A percentile compares a stretch with the other conserved stretches of the same genome.
Evolutionary conservation across 2,888 invertebrate species (phyloP).

Genomic region (Philereme transversata): DNA sequence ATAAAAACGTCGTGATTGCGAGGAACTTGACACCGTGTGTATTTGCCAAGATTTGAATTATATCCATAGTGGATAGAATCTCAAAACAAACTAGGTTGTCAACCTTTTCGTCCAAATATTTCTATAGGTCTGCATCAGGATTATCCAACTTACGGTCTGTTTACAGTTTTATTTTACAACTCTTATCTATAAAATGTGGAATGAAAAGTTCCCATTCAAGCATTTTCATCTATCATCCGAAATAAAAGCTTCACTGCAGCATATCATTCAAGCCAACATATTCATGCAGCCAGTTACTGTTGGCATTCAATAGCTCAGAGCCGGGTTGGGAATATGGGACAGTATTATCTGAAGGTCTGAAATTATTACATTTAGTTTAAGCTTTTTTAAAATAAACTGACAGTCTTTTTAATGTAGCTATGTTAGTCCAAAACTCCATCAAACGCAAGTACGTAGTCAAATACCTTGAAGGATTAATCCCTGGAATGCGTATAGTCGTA

Average conservation of each 20-base stretch:
- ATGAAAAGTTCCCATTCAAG: slow-evolving; percentile 34
- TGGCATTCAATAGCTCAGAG: slow-evolving; percentile 7
- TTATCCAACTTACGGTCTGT: slow-evolving; percentile 2
- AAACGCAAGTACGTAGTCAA: too few relatives aligned
- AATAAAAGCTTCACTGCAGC: slow-evolving; percentile 35
- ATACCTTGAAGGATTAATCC: too few relatives aligned
- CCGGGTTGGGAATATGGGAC: background rate
- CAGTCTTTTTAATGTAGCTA: too few relatives aligned
- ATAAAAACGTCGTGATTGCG: too few relatives aligned
- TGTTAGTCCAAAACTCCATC: too few relatives aligned
- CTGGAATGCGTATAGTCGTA: too few relatives aligned
- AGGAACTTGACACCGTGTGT: too few relatives aligned
- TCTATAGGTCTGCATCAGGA: background rate
- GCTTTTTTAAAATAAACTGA: too few relatives aligned
- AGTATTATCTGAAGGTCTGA: too few relatives aligned
- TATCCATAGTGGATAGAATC: background rate
- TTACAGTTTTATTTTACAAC: slow-evolving; percentile 12
- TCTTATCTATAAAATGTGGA: slow-evolving; percentile 14
- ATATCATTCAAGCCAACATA: slow-evolving; percentile 37
- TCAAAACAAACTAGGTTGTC: slow-evolving; percentile 2
- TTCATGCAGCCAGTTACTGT: slow-evolving; percentile 24
- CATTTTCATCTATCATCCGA: slow-evolving; percentile 39
- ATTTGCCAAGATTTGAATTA: too few relatives aligned
- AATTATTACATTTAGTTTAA: too few relatives aligned
- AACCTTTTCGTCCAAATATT: too few relatives aligned